Conservation (phyloP, 2,797 vertebrate species). For the Sebastes hopkinsi region DNA sequence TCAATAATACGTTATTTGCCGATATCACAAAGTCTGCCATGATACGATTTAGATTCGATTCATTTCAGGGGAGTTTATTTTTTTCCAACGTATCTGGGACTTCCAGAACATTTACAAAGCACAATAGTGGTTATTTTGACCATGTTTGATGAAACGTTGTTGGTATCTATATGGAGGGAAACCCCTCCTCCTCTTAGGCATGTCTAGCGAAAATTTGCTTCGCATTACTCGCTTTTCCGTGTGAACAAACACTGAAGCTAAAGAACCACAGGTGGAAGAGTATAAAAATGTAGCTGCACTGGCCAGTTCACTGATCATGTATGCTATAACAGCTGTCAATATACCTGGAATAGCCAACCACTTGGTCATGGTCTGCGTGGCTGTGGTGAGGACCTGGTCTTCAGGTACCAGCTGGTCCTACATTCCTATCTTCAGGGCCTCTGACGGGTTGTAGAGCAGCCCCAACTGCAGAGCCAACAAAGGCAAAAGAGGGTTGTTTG, state of each 20-base stretch:
- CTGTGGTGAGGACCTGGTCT: constrained; percentile 85
- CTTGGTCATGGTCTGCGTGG: constrained; percentile 80
- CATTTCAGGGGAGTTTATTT: no score
- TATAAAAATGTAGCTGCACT: background rate
- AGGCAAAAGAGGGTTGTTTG: no score
- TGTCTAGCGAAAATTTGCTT: no score
- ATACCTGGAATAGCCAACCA: constrained; percentile 91
- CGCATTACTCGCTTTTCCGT: background rate
- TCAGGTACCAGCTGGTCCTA: constrained; percentile 91
- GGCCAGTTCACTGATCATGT: background rate
- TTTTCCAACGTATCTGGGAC: no score
- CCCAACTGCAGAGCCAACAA: constrained; percentile 62
- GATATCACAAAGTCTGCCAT: no score
- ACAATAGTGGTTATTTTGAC: no score
- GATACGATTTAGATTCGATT: no score
- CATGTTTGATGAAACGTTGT: no score
- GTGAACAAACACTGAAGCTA: background rate
- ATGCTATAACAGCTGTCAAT: background rate
- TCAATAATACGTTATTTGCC: no score
- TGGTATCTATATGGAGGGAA: no score
- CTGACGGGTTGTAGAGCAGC: constrained; percentile 78
- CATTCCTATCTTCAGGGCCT: constrained; percentile 87
- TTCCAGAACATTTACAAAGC: no score
- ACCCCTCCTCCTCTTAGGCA: no score
- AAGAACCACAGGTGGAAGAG: background rate